A percentile compares a stretch with the other conserved stretches of the same genome.
Evolutionary conservation across 2,888 invertebrate genomes (phyloP).

Genomic region (Apantesis nais): DNA sequence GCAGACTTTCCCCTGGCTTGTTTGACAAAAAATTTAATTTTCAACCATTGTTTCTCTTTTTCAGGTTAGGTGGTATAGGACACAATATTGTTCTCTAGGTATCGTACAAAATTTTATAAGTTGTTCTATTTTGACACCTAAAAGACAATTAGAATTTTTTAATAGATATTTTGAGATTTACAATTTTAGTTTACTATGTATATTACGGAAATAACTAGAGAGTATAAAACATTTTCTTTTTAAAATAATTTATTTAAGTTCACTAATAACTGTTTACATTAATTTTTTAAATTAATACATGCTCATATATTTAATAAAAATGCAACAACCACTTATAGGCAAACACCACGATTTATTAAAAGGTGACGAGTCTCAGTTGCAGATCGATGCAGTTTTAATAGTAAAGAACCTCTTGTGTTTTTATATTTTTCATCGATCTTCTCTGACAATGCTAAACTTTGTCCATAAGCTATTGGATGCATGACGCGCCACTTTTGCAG

Average conservation of each 20-base stretch:
- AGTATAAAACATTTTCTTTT: too few species aligned
- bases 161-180: background rate
- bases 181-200: background rate
- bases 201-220: background rate
- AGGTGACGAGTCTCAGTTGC: conserved; percentile 25
- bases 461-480: conserved; percentile 48
- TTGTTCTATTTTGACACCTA: too few species aligned
- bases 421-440: conserved; percentile 42
- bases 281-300: too few species aligned
- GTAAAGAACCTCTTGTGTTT: conserved; percentile 37
- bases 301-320: too few species aligned
- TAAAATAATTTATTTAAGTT: too few species aligned
- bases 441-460: conserved; percentile 46
- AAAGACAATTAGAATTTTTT: background rate
- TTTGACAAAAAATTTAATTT: background rate
- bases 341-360: too few species aligned
- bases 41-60: background rate
- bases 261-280: too few species aligned
- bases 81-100: too few species aligned
- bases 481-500: conserved; percentile 19
- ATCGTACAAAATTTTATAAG: too few species aligned
- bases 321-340: too few species aligned
- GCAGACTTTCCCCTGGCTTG: background rate
- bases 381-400: conserved; percentile 39
- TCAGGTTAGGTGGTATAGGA: too few species aligned